Conservation (phyloP, 1,140 invertebrate genomes). For the roundworm (Caenorhabditis elegans) region WBcel235 BX284604.4:6336501-6337000, state of each 20-base stretch:
- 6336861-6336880: neutral
- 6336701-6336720: too few relatives aligned
- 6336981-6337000: neutral
- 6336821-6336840: neutral
- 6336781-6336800: neutral
- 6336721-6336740: too few relatives aligned
- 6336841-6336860: neutral
- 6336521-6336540: too few relatives aligned
- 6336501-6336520: too few relatives aligned
- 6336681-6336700: too few relatives aligned
- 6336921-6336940: neutral
- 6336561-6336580: too few relatives aligned
- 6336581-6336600: too few relatives aligned
- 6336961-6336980: neutral
- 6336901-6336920: neutral
- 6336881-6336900: slow-evolving; percentile 3
- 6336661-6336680: too few relatives aligned
- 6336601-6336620: too few relatives aligned
- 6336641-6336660: too few relatives aligned
- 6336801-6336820: slow-evolving; percentile 5
- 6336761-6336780: neutral
- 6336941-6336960: neutral
- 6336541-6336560: too few relatives aligned
- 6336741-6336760: slow-evolving; percentile 13
- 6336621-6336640: too few relatives aligned